phyloP scores from a whole-genome alignment of 2,113 vertebrate genomes.

The Pardalotus punctatus region DNA sequence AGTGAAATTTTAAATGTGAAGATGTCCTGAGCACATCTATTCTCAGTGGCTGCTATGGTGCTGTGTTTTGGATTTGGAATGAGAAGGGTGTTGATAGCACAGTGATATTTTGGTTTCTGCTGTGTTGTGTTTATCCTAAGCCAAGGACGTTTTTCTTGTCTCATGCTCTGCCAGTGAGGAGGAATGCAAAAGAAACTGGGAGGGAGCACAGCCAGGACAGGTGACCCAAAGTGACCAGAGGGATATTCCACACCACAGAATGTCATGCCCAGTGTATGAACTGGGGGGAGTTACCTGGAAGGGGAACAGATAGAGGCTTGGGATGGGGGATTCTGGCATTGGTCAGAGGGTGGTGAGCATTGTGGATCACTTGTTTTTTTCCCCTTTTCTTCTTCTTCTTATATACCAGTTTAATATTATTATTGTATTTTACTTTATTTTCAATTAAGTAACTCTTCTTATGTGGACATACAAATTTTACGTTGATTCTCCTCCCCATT shows the following conservation, averaged over 20 bases:
- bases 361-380: neutral
- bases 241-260: neutral
- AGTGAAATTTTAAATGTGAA: neutral
- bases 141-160: neutral
- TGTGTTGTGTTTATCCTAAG: neutral
- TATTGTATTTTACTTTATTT: neutral
- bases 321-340: neutral
- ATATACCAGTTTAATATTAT: neutral
- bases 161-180: neutral
- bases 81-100: neutral
- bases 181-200: neutral
- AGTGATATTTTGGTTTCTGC: neutral
- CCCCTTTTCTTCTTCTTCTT: neutral
- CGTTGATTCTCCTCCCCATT: neutral
- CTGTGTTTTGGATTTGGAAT: neutral
- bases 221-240: neutral
- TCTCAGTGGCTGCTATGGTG: neutral
- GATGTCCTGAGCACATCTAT: neutral
- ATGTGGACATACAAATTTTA: neutral
- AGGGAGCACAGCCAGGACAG: neutral
- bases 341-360: fast-evolving
- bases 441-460: neutral
- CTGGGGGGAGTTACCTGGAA: neutral
- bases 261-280: fast-evolving
- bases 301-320: neutral